phyloP scores from a whole-genome alignment of 2,888 invertebrate genomes.

The Aleiodes leptofemur region DNA sequence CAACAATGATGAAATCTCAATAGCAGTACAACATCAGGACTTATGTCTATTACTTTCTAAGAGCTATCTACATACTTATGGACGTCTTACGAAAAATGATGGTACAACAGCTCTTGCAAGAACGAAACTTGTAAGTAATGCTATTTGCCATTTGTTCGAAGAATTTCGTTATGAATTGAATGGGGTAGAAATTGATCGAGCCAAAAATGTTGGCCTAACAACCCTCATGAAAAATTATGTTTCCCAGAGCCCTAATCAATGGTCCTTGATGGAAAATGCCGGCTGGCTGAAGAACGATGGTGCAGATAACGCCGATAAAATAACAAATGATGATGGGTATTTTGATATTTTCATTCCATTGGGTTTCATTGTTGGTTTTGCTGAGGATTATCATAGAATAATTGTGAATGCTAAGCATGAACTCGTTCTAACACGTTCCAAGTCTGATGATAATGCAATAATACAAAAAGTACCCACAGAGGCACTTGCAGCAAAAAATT shows the following conservation, averaged over 20 bases:
- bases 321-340: slow-evolving; percentile 21
- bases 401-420: slow-evolving; percentile 52
- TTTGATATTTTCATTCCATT: slow-evolving; percentile 39
- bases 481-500: slow-evolving; percentile 48
- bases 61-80: slow-evolving; percentile 50
- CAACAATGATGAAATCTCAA: slow-evolving; percentile 53
- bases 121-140: slow-evolving; percentile 44
- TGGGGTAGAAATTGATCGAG: slow-evolving; percentile 65
- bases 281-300: slow-evolving; percentile 45
- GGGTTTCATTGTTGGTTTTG: slow-evolving; percentile 40
- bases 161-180: slow-evolving; percentile 68
- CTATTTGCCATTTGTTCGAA: slow-evolving; percentile 63
- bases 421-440: slow-evolving; percentile 62
- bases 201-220: slow-evolving; percentile 42
- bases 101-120: not conserved
- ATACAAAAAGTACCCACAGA: slow-evolving; percentile 52
- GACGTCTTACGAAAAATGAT: slow-evolving; percentile 33
- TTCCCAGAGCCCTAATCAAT: slow-evolving; percentile 57
- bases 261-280: slow-evolving; percentile 43
- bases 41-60: slow-evolving; percentile 33
- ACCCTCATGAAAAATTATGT: slow-evolving; percentile 66
- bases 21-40: slow-evolving; percentile 44
- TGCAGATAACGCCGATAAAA: not conserved
- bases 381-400: slow-evolving; percentile 25
- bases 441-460: slow-evolving; percentile 61